phyloP scores from a whole-genome alignment of 2,888 invertebrate genomes.

The Liopterus haemorrhoidalis region DNA sequence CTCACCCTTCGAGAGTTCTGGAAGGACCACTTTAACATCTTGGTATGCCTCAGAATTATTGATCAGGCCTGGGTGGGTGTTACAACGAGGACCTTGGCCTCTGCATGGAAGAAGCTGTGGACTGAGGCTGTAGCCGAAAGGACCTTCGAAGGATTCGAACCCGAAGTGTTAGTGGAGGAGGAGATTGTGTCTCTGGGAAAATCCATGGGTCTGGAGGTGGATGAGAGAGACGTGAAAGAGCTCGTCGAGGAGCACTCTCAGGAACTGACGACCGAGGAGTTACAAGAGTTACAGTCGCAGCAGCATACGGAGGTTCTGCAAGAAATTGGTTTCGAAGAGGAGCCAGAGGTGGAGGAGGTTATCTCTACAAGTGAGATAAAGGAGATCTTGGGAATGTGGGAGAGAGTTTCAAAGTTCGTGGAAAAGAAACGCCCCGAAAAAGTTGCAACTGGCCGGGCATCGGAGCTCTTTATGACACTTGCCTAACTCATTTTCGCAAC shows the following conservation, averaged over 20 bases:
- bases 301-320: constrained; percentile 21
- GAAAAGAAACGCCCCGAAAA: constrained; percentile 22
- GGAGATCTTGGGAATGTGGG: constrained; percentile 20
- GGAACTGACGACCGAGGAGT: constrained; percentile 20
- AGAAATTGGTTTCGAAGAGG: constrained; percentile 22
- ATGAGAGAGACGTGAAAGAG: constrained; percentile 26
- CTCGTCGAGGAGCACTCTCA: constrained; percentile 24
- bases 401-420: constrained; percentile 18
- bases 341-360: constrained; percentile 21
- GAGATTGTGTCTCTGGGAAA: constrained; percentile 31
- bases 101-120: constrained; percentile 28
- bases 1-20: constrained; percentile 37
- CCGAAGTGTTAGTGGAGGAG: constrained; percentile 28
- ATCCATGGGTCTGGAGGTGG: constrained; percentile 30
- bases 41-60: constrained; percentile 33
- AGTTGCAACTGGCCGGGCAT: constrained; percentile 29
- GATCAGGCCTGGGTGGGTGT: constrained; percentile 26
- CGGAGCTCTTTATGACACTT: constrained; percentile 27
- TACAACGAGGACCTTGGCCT: constrained; percentile 23
- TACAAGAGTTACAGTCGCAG: constrained; percentile 16
- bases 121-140: constrained; percentile 31
- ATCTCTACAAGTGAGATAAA: constrained; percentile 14
- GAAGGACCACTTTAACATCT: constrained; percentile 38
- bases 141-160: constrained; percentile 38
- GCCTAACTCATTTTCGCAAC: constrained; percentile 18